A percentile compares a stretch with the other conserved stretches of the same genome.
phyloP scores from a whole-genome alignment of 2,797 vertebrate species.

The Aselliscus stoliczkanus region DNA sequence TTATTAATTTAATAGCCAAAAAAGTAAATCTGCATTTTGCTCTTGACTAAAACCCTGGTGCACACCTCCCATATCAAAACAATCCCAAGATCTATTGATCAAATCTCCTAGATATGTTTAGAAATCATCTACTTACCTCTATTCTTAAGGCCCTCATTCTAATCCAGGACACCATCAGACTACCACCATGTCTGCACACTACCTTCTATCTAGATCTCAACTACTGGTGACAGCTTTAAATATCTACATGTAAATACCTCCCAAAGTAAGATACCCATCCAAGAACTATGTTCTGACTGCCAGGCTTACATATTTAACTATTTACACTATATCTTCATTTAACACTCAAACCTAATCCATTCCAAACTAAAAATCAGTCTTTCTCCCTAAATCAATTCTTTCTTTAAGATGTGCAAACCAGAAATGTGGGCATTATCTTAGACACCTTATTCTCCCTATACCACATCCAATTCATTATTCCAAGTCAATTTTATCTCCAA shows the following conservation, averaged over 20 bases:
- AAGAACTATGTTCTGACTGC: background rate
- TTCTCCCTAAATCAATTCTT: background rate
- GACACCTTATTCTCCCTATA: background rate
- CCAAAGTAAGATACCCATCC: background rate
- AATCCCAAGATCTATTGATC: background rate
- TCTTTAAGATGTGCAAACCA: background rate
- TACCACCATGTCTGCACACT: background rate
- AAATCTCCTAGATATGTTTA: background rate
- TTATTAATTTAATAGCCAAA: background rate
- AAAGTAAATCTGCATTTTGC: background rate
- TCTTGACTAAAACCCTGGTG: background rate
- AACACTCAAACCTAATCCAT: background rate
- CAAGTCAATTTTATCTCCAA: background rate
- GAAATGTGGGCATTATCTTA: background rate
- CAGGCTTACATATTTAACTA: background rate
- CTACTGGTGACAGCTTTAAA: background rate
- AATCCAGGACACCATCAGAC: background rate
- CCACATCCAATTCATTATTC: background rate
- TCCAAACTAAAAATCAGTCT: background rate
- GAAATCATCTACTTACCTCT: background rate
- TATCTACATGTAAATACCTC: background rate
- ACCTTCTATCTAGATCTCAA: background rate
- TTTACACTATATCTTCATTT: background rate
- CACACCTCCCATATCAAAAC: background rate
- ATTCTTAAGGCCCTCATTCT: background rate